A percentile compares a stretch with the other conserved stretches of the same genome.
Conservation (phyloP, 2,797 vertebrate species). For the Myotis vivesi region DNA sequence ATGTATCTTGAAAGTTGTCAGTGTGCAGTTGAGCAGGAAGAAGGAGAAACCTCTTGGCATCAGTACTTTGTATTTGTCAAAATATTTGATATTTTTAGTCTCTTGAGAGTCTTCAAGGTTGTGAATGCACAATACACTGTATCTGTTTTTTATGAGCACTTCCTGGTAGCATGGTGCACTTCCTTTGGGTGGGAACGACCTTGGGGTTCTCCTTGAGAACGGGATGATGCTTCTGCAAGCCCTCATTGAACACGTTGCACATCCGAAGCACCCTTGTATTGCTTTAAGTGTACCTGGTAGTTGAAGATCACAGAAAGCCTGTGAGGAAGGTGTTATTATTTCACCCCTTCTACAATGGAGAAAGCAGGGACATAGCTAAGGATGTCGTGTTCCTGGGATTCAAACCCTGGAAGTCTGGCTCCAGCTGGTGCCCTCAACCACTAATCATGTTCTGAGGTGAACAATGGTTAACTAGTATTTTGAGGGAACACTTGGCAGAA, state of each 20-base stretch:
- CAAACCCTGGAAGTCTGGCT: not conserved
- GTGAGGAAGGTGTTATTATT: not conserved
- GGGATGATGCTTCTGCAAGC: not conserved
- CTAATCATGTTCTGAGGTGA: not conserved
- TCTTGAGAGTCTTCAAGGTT: not conserved
- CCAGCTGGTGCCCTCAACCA: not conserved
- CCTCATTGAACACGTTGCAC: not conserved
- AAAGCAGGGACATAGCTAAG: not conserved
- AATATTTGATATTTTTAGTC: slow-evolving; percentile 52
- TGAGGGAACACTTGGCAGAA: not conserved
- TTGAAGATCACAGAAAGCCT: not conserved
- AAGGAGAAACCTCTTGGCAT: not conserved
- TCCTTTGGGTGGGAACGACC: not conserved
- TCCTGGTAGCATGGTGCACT: not conserved
- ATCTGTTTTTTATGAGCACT: not conserved
- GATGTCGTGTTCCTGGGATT: not conserved
- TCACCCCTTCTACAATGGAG: not conserved
- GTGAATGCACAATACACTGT: not conserved
- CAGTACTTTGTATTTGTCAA: slow-evolving; percentile 42
- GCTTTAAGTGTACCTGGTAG: not conserved
- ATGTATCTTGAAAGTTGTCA: not conserved
- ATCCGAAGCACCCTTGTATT: not conserved
- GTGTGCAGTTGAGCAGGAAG: not conserved
- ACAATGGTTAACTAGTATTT: not conserved
- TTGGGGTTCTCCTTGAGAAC: not conserved